Evolutionary conservation across 2,888 invertebrate species (phyloP), one percentile per base, ranked within the genome.

Genomic region (Plusia festucae): DNA sequence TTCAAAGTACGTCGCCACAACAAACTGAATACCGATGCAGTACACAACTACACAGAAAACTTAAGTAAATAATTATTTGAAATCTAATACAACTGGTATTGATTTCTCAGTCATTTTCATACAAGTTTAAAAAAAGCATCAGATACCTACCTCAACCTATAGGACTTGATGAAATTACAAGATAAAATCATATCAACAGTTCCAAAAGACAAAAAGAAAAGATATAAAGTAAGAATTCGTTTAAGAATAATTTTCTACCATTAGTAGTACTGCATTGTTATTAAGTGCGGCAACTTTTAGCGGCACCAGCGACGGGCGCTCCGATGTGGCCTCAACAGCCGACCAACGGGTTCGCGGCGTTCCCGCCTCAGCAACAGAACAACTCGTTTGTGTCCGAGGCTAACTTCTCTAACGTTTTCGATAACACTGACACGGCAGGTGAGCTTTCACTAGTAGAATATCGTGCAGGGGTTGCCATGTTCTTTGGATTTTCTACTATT

Each of bases 381-480:
- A 91, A 90, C 91, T 85, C 96, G 84, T 98, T 98, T 95, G 97
- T 98, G 89, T 97, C 97, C 88, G 98, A 98, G 91, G 97, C 97
- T 94, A 97, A 97, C 95, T 98, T 98, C 95, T 97, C 97, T 87
- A 97, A 98, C 85, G 98, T 98, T 84, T 98, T 98, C 95, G 98
- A 98, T 92, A 97, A 96, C 93, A 94, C 96, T 86, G 97, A 97
- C 90, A 93, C 96, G 81, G 91, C 96, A 93, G 96, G 96, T 96
- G 96, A 96, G 96, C 83, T 82, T 68, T 62, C 78, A 70, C 76
- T 74, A 76, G 86, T 83, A 86, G 81, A 76, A n/a, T 76, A 68
- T 76, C 81, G 74, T 67, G 80, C 66, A 59, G 67, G 65, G 79
- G 85, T 73, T 83, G 82, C 77, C 80, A 69, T 82, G 76, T 74